These are phyloP conservation scores for Phylloscopus collybita DNA, from an alignment of 2,797 vertebrate genomes.

Conservation along the genomic window DNA sequence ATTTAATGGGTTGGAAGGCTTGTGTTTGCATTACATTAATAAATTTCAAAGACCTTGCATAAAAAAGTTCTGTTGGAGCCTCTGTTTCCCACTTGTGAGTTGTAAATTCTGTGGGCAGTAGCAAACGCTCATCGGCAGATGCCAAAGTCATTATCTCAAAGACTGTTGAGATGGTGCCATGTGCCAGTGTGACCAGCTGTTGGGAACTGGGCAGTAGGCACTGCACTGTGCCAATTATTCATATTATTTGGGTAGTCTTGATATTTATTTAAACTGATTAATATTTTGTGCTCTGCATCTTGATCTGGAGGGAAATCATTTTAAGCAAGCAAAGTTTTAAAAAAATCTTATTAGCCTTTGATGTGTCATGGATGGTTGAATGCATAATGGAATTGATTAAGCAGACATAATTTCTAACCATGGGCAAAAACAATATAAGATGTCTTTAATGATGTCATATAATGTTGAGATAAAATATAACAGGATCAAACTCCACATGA, in stretches of 20 bases:
- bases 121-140: conserved; percentile 91
- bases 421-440: conserved; percentile 74
- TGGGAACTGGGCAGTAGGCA: conserved; percentile 89
- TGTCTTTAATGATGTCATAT: conserved; percentile 73
- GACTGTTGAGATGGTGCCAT: conserved; percentile 92
- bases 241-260: conserved; percentile 91
- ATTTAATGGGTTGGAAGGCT: conserved; percentile 99
- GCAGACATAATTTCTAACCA: conserved; percentile 74
- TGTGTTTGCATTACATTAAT: conserved; percentile 99
- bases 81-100: conserved; percentile 97
- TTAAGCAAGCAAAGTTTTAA: conserved; percentile 79
- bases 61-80: conserved; percentile 96
- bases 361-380: conserved; percentile 77
- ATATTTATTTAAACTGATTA: conserved; percentile 95
- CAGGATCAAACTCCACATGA: conserved; percentile 42
- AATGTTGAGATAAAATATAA: conserved; percentile 58
- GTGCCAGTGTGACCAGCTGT: conserved; percentile 98
- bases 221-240: conserved; percentile 93
- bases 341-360: conserved; percentile 78
- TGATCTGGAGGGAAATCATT: conserved; percentile 84
- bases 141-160: conserved; percentile 99
- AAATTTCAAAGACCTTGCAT: conserved; percentile 99
- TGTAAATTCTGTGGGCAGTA: conserved; percentile 98
- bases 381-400: conserved; percentile 74
- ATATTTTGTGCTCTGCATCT: conserved; percentile 87